Evolutionary conservation across 2,888 invertebrate species (phyloP).

Genomic region (Drosophila lutescens): DNA sequence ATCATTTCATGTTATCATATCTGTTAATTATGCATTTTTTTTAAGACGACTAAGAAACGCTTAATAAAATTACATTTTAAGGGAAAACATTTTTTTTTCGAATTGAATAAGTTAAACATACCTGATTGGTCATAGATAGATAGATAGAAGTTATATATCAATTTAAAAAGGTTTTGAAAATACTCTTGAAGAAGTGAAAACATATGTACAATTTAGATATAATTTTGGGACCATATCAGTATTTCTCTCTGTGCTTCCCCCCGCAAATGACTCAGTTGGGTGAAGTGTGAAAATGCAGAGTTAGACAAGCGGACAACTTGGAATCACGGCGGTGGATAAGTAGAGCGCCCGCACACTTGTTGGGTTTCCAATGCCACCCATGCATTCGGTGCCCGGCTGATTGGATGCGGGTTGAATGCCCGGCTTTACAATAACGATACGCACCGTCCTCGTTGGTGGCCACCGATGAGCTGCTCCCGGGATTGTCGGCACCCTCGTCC

Average conservation of each 20-base stretch:
- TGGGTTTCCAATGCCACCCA: slow-evolving; percentile 67
- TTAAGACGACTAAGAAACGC: no score
- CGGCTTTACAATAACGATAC: slow-evolving; percentile 31
- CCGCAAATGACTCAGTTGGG: slow-evolving; percentile 58
- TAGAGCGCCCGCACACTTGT: slow-evolving; percentile 74
- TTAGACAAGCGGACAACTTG: slow-evolving; percentile 45
- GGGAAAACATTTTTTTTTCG: no score
- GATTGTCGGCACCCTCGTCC: slow-evolving; percentile 66
- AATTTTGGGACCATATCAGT: background rate
- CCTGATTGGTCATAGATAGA: background rate
- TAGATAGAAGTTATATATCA: background rate
- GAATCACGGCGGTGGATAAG: slow-evolving; percentile 60
- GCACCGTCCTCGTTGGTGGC: slow-evolving; percentile 67
- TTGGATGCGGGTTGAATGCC: slow-evolving; percentile 57
- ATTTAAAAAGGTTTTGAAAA: background rate
- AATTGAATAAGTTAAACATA: no score
- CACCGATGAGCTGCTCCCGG: slow-evolving; percentile 53
- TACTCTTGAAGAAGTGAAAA: background rate
- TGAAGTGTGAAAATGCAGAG: slow-evolving; percentile 63
- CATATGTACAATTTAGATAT: background rate
- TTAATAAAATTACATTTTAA: no score
- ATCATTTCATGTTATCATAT: no score
- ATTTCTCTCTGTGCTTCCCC: slow-evolving; percentile 8
- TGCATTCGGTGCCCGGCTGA: slow-evolving; percentile 7
- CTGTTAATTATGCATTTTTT: no score